Evolutionary conservation across 2,113 vertebrate genomes (phyloP), one percentile per base, ranked within the genome.

Genomic region (Tetrax tetrax): DNA sequence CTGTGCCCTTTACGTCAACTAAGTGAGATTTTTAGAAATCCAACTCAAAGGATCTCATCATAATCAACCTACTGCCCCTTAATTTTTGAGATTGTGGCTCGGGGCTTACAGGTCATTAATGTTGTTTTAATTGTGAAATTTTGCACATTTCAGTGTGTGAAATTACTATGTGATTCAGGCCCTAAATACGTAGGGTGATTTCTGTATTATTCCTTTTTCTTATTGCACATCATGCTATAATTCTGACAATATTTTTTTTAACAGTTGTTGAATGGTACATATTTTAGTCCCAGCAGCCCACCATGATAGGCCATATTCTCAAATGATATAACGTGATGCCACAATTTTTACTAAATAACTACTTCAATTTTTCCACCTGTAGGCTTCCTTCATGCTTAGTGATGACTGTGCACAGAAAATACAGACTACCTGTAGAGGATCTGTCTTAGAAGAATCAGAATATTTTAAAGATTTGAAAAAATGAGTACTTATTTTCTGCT

Each of bases 291-390:
- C 89, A 95, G 89, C 71, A 97, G 88, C 87, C 97, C 91, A 96
- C 95, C 96, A 87, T 96, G 96, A 97, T 89, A 97, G 98, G 96
- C 97, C 96, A 66, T 80, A 85, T 97, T 98, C 94, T 96, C 89
- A 96, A 97, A 97, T 97, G 96, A 96, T 97, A 97, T 97, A 97
- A 98, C 95, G 97, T 90, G 97, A 97, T 98, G 97, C 98, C 94
- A 97, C 59, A 78, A 74, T 97, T 89, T 96, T 92, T 93, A 94
- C 93, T 97, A 96, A 96, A 95, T 98, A 97, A 96, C 97, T 95
- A 89, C 93, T 97, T 96, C 94, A 97, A 96, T 98, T 98, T 97
- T 95, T 97, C 92, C 92, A 88, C 96, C 93, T 94, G 45, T 60
- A 95, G 72, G 75, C 72, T 94, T 68, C 85, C 89, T 97, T 95